phyloP scores from a whole-genome alignment of 2,797 vertebrate genomes.

The Tolypeutes matacus region DNA sequence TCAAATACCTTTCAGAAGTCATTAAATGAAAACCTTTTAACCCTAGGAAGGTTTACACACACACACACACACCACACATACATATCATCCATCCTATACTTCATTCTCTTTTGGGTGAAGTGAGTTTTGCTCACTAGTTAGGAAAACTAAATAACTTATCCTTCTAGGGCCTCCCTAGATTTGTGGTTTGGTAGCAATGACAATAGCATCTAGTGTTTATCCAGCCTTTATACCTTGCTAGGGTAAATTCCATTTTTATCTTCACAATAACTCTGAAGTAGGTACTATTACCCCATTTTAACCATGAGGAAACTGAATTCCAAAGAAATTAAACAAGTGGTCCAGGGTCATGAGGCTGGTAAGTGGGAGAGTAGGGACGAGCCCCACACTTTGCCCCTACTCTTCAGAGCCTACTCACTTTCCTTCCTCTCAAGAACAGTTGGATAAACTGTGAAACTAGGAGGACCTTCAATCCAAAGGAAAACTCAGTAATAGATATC shows the following conservation, averaged over 20 bases:
- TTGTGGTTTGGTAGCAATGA: neutral
- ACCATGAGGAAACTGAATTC: neutral
- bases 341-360: neutral
- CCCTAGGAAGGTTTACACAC: neutral
- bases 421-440: neutral
- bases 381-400: neutral
- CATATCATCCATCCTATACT: neutral
- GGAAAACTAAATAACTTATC: neutral
- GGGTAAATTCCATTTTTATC: neutral
- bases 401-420: neutral
- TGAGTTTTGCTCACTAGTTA: neutral
- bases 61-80: no score
- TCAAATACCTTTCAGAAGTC: slow-evolving; percentile 35
- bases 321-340: neutral
- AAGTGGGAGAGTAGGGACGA: neutral
- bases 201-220: neutral
- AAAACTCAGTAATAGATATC: neutral
- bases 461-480: neutral
- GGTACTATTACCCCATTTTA: neutral
- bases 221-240: neutral
- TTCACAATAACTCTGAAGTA: slow-evolving; percentile 21
- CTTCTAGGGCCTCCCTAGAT: neutral
- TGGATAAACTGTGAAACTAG: neutral
- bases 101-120: neutral
- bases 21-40: slow-evolving; percentile 1